These are phyloP conservation scores for Anarsia innoxiella DNA, from an alignment of 2,888 invertebrate species.

Conservation along the genomic window DNA sequence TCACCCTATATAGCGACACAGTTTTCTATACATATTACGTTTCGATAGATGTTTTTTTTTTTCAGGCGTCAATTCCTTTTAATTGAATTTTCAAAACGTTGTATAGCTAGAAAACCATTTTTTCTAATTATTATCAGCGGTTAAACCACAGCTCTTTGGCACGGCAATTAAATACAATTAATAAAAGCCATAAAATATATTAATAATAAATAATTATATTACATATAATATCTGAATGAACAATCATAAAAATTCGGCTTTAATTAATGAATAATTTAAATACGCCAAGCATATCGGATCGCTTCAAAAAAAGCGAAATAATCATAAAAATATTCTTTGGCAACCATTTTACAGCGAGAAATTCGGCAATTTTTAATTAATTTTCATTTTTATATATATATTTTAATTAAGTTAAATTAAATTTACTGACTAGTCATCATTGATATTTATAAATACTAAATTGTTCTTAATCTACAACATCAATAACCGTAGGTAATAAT, in stretches of 20 bases:
- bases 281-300: neutral
- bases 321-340: constrained; percentile 31
- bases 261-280: constrained; percentile 3
- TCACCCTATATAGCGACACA: too few species aligned
- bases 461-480: constrained; percentile 42
- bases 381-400: too few species aligned
- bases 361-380: constrained; percentile 24
- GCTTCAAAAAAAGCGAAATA: neutral
- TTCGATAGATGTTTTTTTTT: too few species aligned
- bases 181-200: constrained; percentile 20
- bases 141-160: constrained; percentile 44
- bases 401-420: constrained; percentile 1
- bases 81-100: too few species aligned
- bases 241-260: constrained; percentile 21
- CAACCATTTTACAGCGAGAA: constrained; percentile 26
- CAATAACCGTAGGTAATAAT: constrained; percentile 37
- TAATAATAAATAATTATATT: constrained; percentile 16
- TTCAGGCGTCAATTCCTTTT: neutral
- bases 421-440: constrained; percentile 7
- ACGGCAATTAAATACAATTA: constrained; percentile 42
- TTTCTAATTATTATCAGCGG: too few species aligned
- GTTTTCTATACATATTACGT: too few species aligned
- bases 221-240: constrained; percentile 17
- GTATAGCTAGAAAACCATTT: too few species aligned
- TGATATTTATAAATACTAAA: constrained; percentile 23